Percentiles rank a stretch among this genome's conserved stretches.
Evolutionary conservation across 2,888 invertebrate genomes (phyloP).

Genomic region (Bursaphelenchus okinawaensis): DNA sequence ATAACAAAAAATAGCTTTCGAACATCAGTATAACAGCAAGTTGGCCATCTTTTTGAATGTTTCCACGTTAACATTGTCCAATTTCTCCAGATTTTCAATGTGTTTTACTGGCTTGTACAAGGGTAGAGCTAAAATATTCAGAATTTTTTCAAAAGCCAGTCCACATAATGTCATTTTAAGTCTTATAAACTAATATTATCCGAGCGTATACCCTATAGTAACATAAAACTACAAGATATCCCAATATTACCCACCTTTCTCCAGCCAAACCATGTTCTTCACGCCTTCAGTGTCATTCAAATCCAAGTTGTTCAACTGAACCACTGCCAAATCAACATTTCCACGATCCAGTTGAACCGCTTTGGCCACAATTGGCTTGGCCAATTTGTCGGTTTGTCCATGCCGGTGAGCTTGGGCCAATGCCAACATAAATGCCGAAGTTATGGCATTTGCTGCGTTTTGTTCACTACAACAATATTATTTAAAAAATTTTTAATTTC

Average conservation of each 20-base stretch:
- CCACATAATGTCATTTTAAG: too few relatives aligned
- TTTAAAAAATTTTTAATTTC: slow-evolving; percentile 6
- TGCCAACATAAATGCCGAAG: slow-evolving; percentile 51
- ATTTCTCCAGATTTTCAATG: slow-evolving; percentile 42
- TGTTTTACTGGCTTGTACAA: slow-evolving; percentile 48
- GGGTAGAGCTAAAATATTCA: slow-evolving; percentile 35
- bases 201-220: neutral
- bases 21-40: slow-evolving; percentile 29
- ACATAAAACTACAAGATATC: neutral
- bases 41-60: slow-evolving; percentile 46
- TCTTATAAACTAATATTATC: neutral
- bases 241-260: slow-evolving; percentile 39
- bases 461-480: slow-evolving; percentile 41
- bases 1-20: slow-evolving; percentile 13
- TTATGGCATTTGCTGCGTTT: slow-evolving; percentile 51
- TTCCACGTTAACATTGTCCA: slow-evolving; percentile 49
- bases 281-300: slow-evolving; percentile 25
- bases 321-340: slow-evolving; percentile 46
- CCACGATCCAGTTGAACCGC: slow-evolving; percentile 53
- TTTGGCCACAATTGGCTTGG: slow-evolving; percentile 41
- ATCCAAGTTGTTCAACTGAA: slow-evolving; percentile 60
- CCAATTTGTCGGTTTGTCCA: neutral
- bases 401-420: slow-evolving; percentile 42
- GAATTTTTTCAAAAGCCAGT: neutral
- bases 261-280: slow-evolving; percentile 53